A percentile compares a stretch with the other conserved stretches of the same genome.
Conservation (phyloP, 2,888 invertebrate genomes). For the Drosophila dives region DNA sequence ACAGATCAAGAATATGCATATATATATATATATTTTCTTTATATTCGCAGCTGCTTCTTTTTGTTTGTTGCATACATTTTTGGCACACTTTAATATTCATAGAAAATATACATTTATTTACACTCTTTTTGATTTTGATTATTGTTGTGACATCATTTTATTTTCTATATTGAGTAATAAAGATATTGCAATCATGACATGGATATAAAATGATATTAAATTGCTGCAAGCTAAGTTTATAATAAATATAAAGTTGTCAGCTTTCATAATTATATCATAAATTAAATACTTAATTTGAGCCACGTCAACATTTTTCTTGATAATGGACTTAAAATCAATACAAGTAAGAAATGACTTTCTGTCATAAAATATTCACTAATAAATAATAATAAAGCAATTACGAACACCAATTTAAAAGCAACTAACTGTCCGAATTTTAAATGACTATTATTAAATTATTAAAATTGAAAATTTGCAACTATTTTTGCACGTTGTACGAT, state of each 20-base stretch:
- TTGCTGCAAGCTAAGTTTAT: background rate
- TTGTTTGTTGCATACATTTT: background rate
- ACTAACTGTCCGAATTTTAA: background rate
- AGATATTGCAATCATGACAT: background rate
- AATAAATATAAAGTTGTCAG: background rate
- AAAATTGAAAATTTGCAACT: background rate
- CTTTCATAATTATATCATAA: background rate
- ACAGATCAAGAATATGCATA: background rate
- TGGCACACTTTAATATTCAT: background rate
- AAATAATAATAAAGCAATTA: slow-evolving; percentile 4
- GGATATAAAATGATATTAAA: background rate
- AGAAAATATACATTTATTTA: background rate
- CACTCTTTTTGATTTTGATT: background rate
- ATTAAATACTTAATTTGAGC: background rate
- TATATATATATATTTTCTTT: no score
- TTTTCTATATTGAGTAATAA: background rate
- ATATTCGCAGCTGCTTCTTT: background rate
- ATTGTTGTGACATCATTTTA: background rate
- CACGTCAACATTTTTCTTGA: slow-evolving; percentile 32
- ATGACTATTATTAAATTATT: background rate
- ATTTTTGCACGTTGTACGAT: slow-evolving; percentile 14
- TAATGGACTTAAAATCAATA: slow-evolving; percentile 38
- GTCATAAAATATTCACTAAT: slow-evolving; percentile 17
- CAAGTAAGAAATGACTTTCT: slow-evolving; percentile 31
- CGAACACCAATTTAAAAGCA: slow-evolving; percentile 2